Conservation (phyloP, 2,113 vertebrate genomes). For the Barbus barbus region DNA sequence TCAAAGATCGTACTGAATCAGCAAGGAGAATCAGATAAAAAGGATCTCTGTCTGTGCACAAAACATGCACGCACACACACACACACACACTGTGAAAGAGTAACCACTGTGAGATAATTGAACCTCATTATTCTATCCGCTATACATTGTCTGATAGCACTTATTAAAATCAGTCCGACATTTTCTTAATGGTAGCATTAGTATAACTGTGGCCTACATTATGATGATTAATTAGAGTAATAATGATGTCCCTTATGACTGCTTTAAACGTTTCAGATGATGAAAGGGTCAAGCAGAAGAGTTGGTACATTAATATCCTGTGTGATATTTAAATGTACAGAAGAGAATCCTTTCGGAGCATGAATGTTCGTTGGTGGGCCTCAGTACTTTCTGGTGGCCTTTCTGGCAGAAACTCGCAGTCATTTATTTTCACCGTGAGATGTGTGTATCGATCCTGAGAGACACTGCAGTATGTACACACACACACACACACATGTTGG, state of each 20-base stretch:
- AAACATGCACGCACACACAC: no score
- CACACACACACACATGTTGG: no score
- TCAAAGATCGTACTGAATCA: not conserved
- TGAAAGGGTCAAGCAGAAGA: not conserved
- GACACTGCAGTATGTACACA: slow-evolving; percentile 25
- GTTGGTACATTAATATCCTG: not conserved
- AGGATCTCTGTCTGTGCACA: no score
- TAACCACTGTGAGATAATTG: not conserved
- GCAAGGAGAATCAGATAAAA: not conserved
- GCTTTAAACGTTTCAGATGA: no score
- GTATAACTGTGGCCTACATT: not conserved
- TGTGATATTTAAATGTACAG: not conserved
- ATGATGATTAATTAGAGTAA: not conserved
- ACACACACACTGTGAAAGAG: no score
- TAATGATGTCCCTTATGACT: not conserved
- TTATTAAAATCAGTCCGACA: not conserved
- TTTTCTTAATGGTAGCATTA: slow-evolving; percentile 8
- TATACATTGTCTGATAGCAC: not conserved
- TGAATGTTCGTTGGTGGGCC: not conserved
- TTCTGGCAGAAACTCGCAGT: not conserved
- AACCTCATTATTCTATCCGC: not conserved
- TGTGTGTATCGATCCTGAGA: not conserved
- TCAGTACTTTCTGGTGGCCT: not conserved
- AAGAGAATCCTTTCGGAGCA: not conserved
- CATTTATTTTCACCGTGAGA: slow-evolving; percentile 7